These are phyloP conservation scores for Tyto alba DNA, from an alignment of 2,113 vertebrate species.

Conservation along the genomic window DNA sequence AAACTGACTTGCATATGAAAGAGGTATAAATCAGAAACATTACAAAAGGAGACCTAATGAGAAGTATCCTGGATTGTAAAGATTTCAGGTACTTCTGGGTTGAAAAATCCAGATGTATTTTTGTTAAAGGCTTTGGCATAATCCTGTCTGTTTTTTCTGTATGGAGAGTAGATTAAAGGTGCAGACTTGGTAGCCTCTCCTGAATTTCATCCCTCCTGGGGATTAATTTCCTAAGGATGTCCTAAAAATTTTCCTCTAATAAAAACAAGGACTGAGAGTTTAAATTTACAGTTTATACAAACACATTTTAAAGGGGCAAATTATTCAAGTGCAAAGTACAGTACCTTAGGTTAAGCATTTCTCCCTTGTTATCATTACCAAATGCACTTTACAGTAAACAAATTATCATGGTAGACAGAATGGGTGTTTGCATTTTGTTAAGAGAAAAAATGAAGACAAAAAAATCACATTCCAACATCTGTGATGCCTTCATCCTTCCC, in stretches of 20 bases:
- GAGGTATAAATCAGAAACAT: not conserved
- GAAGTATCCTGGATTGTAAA: not conserved
- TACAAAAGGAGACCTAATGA: not conserved
- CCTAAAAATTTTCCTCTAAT: conserved; percentile 26
- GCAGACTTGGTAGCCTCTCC: conserved; percentile 1
- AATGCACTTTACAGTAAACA: not conserved
- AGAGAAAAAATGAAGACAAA: not conserved
- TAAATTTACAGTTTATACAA: conserved; percentile 27
- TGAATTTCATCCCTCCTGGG: conserved; percentile 21
- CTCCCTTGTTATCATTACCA: conserved; percentile 10
- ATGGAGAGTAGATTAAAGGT: conserved; percentile 16
- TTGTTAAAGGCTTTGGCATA: conserved; percentile 29
- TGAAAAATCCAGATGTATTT: conserved; percentile 27
- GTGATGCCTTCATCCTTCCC: not conserved
- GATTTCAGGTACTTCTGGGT: not conserved
- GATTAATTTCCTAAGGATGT: conserved; percentile 31
- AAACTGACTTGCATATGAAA: not conserved
- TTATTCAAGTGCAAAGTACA: conserved; percentile 2
- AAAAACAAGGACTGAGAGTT: not conserved
- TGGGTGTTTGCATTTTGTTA: not conserved
- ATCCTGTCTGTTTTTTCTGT: not conserved
- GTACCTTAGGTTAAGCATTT: not conserved
- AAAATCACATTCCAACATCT: not conserved
- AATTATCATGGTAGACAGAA: not conserved
- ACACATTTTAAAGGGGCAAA: not conserved